phyloP scores from a whole-genome alignment of 2,797 vertebrate species.

The Gobionotothen gibberifrons region DNA sequence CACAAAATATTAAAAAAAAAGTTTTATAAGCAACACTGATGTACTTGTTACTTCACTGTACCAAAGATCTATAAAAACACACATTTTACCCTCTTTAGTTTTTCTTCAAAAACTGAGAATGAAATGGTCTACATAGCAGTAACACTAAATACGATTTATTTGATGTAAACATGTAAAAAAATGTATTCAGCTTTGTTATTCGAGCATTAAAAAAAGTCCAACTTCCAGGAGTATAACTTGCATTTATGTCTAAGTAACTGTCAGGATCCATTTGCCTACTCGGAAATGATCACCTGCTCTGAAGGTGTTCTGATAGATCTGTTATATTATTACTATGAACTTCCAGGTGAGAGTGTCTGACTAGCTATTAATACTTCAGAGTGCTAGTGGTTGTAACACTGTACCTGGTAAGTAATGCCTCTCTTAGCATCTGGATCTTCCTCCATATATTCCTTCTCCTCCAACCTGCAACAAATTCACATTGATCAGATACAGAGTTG shows the following conservation, averaged over 20 bases:
- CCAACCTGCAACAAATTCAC: slow-evolving; percentile 62
- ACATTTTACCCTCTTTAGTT: neutral
- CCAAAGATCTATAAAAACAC: neutral
- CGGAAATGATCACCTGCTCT: neutral
- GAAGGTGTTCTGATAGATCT: neutral
- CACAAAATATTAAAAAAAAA: neutral
- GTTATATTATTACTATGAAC: neutral
- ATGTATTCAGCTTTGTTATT: too few relatives aligned
- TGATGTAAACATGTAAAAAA: too few relatives aligned
- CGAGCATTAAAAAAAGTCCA: too few relatives aligned
- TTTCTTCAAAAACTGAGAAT: neutral
- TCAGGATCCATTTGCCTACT: neutral
- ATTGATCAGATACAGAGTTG: slow-evolving; percentile 6
- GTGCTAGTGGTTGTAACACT: neutral
- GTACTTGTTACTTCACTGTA: neutral
- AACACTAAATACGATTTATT: neutral
- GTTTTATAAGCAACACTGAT: neutral
- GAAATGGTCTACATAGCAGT: neutral
- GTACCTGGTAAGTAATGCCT: slow-evolving; percentile 93
- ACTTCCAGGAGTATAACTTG: neutral
- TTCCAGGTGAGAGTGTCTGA: neutral
- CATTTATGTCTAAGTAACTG: neutral
- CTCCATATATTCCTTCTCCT: slow-evolving; percentile 23
- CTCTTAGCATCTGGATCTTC: slow-evolving; percentile 87
- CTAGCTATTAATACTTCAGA: neutral